A percentile compares a stretch with the other conserved stretches of the same genome.
phyloP scores from a whole-genome alignment of 2,888 invertebrate genomes.

The Coenonympha arcania region DNA sequence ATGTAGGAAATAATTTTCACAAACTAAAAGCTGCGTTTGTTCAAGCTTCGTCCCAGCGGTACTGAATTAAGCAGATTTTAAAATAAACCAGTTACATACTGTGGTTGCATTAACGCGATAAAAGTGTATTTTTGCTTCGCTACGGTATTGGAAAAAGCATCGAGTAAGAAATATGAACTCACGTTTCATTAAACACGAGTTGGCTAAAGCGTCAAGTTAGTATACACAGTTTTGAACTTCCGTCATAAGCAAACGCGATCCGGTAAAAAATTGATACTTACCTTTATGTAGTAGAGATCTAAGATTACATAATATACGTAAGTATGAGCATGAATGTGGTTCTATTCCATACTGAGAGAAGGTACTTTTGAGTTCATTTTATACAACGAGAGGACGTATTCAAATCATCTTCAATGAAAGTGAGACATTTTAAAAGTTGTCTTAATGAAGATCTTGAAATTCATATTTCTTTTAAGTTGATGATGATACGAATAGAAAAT shows the following conservation, averaged over 20 bases:
- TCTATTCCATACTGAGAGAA: slow-evolving; percentile 5
- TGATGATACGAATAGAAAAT: too few relatives aligned
- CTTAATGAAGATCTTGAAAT: too few relatives aligned
- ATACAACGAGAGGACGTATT: too few relatives aligned
- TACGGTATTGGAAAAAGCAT: slow-evolving; percentile 16
- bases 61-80: slow-evolving; percentile 6
- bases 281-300: too few relatives aligned
- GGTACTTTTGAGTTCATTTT: too few relatives aligned
- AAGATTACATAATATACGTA: too few relatives aligned
- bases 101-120: slow-evolving; percentile 6
- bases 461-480: too few relatives aligned
- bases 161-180: slow-evolving; percentile 18
- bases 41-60: slow-evolving; percentile 1
- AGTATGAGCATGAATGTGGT: slow-evolving; percentile 5
- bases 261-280: slow-evolving; percentile 11
- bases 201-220: slow-evolving; percentile 18
- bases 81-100: slow-evolving; percentile 7
- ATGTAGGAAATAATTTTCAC: background rate
- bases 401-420: too few relatives aligned
- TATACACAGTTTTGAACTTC: slow-evolving; percentile 12
- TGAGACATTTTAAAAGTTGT: too few relatives aligned
- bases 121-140: slow-evolving; percentile 10
- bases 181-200: slow-evolving; percentile 19
- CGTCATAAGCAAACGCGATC: slow-evolving; percentile 12
- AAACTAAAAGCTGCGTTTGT: background rate